Conservation (phyloP, 2,113 vertebrate species). For the Emydura subglobosa region DNA sequence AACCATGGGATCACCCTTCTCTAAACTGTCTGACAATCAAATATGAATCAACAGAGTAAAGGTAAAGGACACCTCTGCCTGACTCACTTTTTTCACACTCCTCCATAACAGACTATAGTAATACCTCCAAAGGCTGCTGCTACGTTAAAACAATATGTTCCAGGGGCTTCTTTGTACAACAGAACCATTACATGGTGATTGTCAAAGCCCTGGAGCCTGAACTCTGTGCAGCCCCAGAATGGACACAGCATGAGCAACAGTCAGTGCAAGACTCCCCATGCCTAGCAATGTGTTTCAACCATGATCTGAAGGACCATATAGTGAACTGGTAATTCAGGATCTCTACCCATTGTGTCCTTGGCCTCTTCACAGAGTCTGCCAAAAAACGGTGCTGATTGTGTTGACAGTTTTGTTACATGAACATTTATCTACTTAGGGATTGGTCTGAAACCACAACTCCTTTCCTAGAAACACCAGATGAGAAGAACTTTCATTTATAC, state of each 20-base stretch:
- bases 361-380: neutral
- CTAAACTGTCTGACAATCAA: neutral
- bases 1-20: neutral
- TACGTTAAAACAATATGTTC: neutral
- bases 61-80: neutral
- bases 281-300: neutral
- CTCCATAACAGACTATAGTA: neutral
- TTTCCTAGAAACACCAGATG: neutral
- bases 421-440: fast-evolving
- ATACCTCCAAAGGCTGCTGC: neutral
- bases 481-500: neutral
- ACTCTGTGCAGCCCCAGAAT: neutral
- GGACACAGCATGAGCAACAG: neutral
- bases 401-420: fast-evolving
- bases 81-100: neutral
- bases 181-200: no score
- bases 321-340: neutral
- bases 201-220: neutral
- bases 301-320: neutral
- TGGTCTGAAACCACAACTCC: fast-evolving
- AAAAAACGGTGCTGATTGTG: neutral
- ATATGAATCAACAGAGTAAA: neutral
- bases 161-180: neutral
- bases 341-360: neutral
- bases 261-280: neutral